Evolutionary conservation across 1,140 invertebrate species (phyloP), one percentile per base, ranked within the genome.

Genomic region (Belonocnema kinseyi): DNA sequence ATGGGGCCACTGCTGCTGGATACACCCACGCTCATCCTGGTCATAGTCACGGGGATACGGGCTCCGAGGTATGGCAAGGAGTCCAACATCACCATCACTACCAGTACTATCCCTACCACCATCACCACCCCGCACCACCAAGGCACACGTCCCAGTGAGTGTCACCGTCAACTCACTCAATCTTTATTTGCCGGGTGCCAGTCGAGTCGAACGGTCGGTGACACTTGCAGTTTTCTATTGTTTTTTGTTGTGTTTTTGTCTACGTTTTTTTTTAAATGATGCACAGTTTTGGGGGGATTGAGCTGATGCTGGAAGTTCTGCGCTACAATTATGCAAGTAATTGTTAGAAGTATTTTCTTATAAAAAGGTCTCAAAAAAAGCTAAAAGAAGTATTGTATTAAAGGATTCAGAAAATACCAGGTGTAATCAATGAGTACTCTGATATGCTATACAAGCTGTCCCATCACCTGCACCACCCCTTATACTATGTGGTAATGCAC

Each of bases 91-190:
- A 92, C 88, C 91, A 92, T 88, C 92, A 93, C 90, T 92, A 93
- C 90, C 92, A 93, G 91, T 93, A 93, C 93, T 93, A 93, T 93
- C 92, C 92, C 89, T 93, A 93, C 90, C 93, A 93, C 90, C 92
- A 93, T 91, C 91, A 92, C 90, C 91, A 93, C 92, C 88, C 92
- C 91, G 86, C 92, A 93, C 87, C 92, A 90, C 91, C 91, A 91
- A 89, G 90, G 89, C 90, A 91, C 90, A 90, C 92, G 90, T 90
- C 92, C 91, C 93, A 94, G 93, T 94, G 93, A 93, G 93, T 93
- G 90, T 91, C 90, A 90, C 89, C 87, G 77, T 79, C 79, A 81
- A 83, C 82, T 81, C 79, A 81, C 81, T 66, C 79, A 81, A 56
- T 81, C 82, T 79, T 84, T 82, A 77, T 82, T 84, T 78, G 77